Base-by-base conservation (phyloP, 2,888 invertebrate genomes). In the Eupeodes luniger region DNA sequence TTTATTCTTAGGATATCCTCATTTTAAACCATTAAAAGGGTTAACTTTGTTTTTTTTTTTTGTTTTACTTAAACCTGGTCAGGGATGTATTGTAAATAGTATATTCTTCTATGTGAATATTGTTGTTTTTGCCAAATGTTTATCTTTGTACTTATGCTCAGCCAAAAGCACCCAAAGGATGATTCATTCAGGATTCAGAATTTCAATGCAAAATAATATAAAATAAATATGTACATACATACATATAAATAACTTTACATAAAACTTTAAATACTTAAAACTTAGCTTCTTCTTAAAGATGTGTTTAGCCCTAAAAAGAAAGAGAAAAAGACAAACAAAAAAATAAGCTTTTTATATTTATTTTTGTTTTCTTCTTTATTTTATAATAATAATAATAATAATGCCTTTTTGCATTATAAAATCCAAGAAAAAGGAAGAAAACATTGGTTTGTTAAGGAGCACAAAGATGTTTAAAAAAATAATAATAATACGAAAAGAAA, bases 101-200 rank as follows among this genome's bases (percentile, higher is more conserved):
- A 5, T 7, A 5, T 5, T 40, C 40, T 9, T 40, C 40, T 40
- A 40, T 40, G 40, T 40, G 40, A 40, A 40, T 7, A 40, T 40
- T 9, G 40, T 40, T 40, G 9, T 40, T 27, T 27, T 27, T 27
- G 27, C 27, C 27, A 27, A 27, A 27, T 27, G 27, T 27, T 27
- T 27, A 27, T 27, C 9, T 40, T 40, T 40, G 40, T 40, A 40
- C 9, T 40, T 40, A 27, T 59, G 9, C 14, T 59, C 34, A 36
- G 7, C 3, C 14, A 59, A 2, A 4, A 14, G 4, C 14, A 36
- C 34, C 14, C 59, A 47, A 27, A 34, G 34, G 59, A 59, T 87
- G 82, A 87, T 76, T 79, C 82, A 87, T 76, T 80, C 36, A 74
- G 72, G 44, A 82, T 82, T 86, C 9, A 9, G 49, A 74, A 75